phyloP scores from a whole-genome alignment of 2,797 vertebrate genomes.

The Lindbergichthys nudifrons region DNA sequence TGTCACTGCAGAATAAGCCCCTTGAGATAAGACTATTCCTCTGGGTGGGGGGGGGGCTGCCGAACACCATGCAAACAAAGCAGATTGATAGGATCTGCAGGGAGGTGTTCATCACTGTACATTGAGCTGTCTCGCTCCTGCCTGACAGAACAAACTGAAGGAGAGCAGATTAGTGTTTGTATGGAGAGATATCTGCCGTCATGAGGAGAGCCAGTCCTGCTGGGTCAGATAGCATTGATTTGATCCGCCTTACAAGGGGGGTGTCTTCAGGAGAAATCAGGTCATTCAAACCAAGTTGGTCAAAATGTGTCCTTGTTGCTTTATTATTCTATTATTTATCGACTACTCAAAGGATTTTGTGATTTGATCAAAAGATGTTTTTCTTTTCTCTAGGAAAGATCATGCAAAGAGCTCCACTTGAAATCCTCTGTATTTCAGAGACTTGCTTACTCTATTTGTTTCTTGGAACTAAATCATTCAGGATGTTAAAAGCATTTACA shows the following conservation, averaged over 20 bases:
- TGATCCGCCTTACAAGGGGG: background rate
- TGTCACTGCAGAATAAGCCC: constrained; percentile 56
- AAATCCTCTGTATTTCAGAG: too few species aligned
- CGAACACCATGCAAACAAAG: constrained; percentile 46
- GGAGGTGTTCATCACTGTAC: constrained; percentile 57
- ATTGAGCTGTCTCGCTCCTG: constrained; percentile 36
- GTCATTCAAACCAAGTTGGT: background rate
- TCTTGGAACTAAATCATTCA: too few species aligned
- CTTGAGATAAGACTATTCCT: constrained; percentile 62
- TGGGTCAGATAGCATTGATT: background rate
- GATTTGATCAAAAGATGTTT: too few species aligned
- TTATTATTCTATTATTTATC: too few species aligned
- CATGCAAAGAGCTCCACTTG: too few species aligned
- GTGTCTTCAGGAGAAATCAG: background rate
- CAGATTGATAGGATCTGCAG: constrained; percentile 54
- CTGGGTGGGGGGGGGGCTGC: constrained; percentile 18
- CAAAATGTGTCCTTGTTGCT: background rate
- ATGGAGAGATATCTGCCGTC: background rate
- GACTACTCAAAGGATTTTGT: too few species aligned
- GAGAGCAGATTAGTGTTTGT: constrained; percentile 41
- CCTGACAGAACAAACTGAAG: constrained; percentile 39
- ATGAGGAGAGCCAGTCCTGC: background rate
- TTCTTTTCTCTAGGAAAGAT: too few species aligned
- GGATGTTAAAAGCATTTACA: too few species aligned
- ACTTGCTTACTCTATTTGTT: too few species aligned